Evolutionary conservation across 2,797 vertebrate genomes (phyloP), one percentile per base, ranked within the genome.

Genomic region (Arctocebus calabarensis): DNA sequence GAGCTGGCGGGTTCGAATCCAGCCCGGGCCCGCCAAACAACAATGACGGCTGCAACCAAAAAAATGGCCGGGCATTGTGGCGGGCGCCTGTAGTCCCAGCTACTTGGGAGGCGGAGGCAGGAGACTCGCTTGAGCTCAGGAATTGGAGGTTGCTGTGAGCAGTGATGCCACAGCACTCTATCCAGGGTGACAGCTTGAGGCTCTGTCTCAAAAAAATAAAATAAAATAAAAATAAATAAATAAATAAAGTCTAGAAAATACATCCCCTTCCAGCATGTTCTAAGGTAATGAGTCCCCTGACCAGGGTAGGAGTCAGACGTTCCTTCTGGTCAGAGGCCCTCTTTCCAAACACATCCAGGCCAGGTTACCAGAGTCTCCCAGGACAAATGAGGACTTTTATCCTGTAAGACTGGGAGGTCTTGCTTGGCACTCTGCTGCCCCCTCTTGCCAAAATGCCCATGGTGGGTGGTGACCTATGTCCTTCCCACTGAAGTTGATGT

Each of bases 381-480:
- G 34, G 48, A 83, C 84, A 83, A 64, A 75, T 22, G 91, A 52
- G 27, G 7, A n/a, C 29, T 75, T 89, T 19, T 85, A 68, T 84
- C 43, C 37, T 11, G 2, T 9, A 20, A 71, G 45, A 43, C 43
- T 25, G 45, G 37, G 40, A 37, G 45, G 61, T 66, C 22, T 3
- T 74, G 29, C n/a, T 34, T 37, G 90, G 37, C 43, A 55, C 40
- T n/a, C 64, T 43, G 19, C 22, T 52, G 55, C 45, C 78, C 8
- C 12, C n/a, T 73, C 12, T 2, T 14, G 25, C 37, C 7, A 37
- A 5, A 8, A 37, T 34, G 9, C 77, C 70, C 20, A 0, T 2
- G 43, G 52, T 32, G 87, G 52, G 32, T 10, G 3, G 37, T 37
- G 10, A 32, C 11, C 40, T 32, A 25, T 16, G 43, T 20, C 45